Evolutionary conservation across 2,797 vertebrate genomes (phyloP).

Genomic region (Gymnothorax javanicus): DNA sequence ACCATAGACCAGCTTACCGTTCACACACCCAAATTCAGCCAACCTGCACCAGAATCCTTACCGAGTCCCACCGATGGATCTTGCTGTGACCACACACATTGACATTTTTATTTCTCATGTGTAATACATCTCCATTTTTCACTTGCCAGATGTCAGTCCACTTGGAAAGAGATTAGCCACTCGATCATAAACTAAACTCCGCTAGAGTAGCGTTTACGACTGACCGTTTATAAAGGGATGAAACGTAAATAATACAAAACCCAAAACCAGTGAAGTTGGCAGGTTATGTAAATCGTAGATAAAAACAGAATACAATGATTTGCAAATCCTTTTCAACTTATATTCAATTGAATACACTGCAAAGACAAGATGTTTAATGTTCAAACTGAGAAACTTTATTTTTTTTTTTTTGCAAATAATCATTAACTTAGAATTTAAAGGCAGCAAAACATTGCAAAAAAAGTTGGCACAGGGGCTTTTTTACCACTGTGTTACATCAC

Average conservation of each 20-base stretch:
- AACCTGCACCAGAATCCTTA: not conserved
- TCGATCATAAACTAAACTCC: not conserved
- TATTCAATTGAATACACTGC: no score
- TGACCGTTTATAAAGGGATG: not conserved
- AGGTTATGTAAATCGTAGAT: no score
- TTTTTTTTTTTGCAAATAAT: no score
- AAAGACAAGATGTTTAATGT: no score
- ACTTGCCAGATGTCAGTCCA: not conserved
- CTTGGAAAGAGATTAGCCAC: not conserved
- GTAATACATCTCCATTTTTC: not conserved
- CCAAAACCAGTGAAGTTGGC: no score
- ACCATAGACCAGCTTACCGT: not conserved
- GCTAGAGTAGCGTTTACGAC: not conserved
- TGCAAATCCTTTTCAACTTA: no score
- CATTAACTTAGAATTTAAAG: no score
- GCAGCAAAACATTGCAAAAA: no score
- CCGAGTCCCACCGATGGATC: not conserved
- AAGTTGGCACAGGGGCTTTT: no score
- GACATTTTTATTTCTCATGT: not conserved
- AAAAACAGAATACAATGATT: no score
- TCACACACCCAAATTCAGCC: not conserved
- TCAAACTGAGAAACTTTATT: no score
- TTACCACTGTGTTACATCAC: no score
- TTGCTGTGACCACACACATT: not conserved
- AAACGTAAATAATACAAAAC: constrained; percentile 8